These are phyloP conservation scores for Drosophila nigritarsus DNA, from an alignment of 2,888 invertebrate genomes.

Conservation along the genomic window DNA sequence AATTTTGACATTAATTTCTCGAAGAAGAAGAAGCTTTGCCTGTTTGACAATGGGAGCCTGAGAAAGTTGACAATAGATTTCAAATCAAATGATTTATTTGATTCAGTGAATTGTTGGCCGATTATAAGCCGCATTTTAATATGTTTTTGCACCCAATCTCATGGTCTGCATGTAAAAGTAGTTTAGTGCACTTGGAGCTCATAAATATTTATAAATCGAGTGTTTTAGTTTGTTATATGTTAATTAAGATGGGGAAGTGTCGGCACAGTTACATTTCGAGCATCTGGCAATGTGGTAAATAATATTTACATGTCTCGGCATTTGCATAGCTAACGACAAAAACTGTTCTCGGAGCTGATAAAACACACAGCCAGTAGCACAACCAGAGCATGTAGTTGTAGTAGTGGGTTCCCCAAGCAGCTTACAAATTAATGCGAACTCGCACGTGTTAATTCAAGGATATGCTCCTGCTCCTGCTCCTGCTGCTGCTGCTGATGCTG, in stretches of 20 bases:
- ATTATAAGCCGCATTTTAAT: constrained; percentile 3
- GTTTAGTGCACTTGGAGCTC: constrained; percentile 36
- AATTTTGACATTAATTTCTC: neutral
- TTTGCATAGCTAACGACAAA: constrained; percentile 79
- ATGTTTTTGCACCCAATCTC: neutral
- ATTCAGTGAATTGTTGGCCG: neutral
- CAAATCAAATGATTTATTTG: neutral
- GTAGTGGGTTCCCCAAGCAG: constrained; percentile 50
- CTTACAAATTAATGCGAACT: constrained; percentile 77
- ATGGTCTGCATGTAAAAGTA: constrained; percentile 19
- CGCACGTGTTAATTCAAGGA: constrained; percentile 80
- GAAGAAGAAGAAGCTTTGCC: neutral
- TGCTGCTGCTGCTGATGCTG: constrained; percentile 31
- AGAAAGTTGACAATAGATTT: neutral
- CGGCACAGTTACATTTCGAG: constrained; percentile 68
- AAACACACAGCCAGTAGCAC: constrained; percentile 8
- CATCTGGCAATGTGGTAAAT: constrained; percentile 79
- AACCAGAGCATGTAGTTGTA: constrained; percentile 9
- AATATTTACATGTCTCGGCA: constrained; percentile 73
- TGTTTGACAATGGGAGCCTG: neutral
- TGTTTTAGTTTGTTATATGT: constrained; percentile 76
- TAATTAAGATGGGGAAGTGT: constrained; percentile 65
- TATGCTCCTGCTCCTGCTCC: constrained; percentile 51
- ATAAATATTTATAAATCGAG: constrained; percentile 71
- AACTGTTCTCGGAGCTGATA: constrained; percentile 50